These are phyloP conservation scores for Galagoides demidoff DNA, from an alignment of 2,797 vertebrate genomes.

Conservation along the genomic window DNA sequence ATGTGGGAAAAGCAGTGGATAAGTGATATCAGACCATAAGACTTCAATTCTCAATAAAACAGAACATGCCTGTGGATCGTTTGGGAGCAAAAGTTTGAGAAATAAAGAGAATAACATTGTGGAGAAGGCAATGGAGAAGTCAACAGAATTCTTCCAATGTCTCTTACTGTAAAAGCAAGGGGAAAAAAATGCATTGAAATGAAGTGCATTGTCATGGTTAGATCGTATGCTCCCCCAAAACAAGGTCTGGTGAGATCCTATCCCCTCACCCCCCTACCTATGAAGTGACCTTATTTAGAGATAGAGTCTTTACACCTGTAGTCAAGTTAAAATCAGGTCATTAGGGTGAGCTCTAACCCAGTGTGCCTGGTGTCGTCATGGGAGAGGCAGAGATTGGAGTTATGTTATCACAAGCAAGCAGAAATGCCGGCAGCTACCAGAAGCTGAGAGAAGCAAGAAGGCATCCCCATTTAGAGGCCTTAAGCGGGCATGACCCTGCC, in stretches of 20 bases:
- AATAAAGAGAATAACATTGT: not conserved
- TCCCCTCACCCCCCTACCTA: not conserved
- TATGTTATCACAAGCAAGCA: not conserved
- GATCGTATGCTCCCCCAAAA: not conserved
- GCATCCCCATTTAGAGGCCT: too few species aligned
- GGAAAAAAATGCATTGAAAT: not conserved
- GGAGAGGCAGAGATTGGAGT: not conserved
- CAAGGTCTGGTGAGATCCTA: not conserved
- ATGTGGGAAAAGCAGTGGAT: not conserved
- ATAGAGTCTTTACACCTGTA: not conserved
- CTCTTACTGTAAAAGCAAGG: not conserved
- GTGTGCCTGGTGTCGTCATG: not conserved
- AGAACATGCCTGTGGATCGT: not conserved
- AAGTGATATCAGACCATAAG: not conserved
- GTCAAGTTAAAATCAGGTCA: not conserved
- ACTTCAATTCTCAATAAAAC: not conserved
- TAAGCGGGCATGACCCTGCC: not conserved
- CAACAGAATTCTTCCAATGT: not conserved
- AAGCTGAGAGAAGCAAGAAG: not conserved
- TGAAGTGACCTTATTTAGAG: slow-evolving; percentile 4
- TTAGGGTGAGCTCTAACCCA: not conserved
- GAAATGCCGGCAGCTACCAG: not conserved
- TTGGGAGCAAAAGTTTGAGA: not conserved
- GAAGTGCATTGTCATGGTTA: not conserved
- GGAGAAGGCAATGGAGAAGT: not conserved